Evolutionary conservation across 2,888 invertebrate species (phyloP).

Genomic region (Eilema caniola): DNA sequence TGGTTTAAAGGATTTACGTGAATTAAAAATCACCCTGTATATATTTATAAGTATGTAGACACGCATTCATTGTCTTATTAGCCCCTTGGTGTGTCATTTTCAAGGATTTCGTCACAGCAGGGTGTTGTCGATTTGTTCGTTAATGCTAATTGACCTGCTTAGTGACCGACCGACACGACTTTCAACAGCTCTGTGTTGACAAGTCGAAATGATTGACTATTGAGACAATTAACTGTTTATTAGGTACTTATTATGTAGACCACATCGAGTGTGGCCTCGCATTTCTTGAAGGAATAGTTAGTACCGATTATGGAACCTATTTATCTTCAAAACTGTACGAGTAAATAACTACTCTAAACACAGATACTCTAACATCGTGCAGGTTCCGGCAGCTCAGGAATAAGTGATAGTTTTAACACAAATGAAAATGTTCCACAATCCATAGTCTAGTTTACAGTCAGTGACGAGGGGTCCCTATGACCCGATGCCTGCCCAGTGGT

Average conservation of each 20-base stretch:
- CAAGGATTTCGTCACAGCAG: slow-evolving; percentile 21
- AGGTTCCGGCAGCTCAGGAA: no score
- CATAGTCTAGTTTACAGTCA: no score
- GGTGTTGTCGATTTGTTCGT: slow-evolving; percentile 50
- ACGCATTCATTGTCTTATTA: slow-evolving; percentile 15
- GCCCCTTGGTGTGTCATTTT: slow-evolving; percentile 22
- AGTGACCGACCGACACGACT: slow-evolving; percentile 50
- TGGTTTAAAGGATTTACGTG: background rate
- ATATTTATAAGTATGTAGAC: background rate
- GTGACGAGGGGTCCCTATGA: no score
- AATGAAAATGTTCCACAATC: no score
- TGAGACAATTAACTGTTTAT: slow-evolving; percentile 6
- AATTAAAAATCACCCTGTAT: background rate
- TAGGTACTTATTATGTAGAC: background rate
- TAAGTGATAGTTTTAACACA: no score
- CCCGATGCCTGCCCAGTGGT: no score
- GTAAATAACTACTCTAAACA: no score
- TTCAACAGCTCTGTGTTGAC: slow-evolving; percentile 50
- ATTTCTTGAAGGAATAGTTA: background rate
- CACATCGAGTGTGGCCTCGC: background rate
- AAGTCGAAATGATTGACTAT: slow-evolving; percentile 53
- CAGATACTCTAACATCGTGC: no score
- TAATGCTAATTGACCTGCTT: slow-evolving; percentile 75
- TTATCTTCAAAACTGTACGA: no score
- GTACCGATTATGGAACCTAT: no score